Evolutionary conservation across 2,113 vertebrate genomes (phyloP), one percentile per base, ranked within the genome.

Genomic region (Solea solea): DNA sequence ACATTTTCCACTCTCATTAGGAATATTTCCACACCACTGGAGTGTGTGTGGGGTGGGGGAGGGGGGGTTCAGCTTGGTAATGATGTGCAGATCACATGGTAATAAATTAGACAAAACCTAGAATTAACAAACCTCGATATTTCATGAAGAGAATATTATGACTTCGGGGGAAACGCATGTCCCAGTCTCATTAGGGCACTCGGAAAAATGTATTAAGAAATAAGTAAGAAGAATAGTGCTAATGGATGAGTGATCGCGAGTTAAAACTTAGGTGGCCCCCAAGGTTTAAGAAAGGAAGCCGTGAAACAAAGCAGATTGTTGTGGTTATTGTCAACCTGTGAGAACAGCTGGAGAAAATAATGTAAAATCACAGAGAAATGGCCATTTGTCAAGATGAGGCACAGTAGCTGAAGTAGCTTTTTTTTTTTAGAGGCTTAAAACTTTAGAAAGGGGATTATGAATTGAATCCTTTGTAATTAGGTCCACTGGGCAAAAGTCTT

Each of bases 401-500:
- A 21, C 64, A 69, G 66, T 46, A 84, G 58, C 44, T 51, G n/a
- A n/a, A n/a, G 57, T 80, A 75, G 82, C 68, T 79, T 85, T 65
- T 79, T 82, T 21, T 21, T 21, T 21, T 81, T 60, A 73, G 71
- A 78, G 87, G 81, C 82, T 84, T 90, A 90, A 74, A 83, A 84
- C 53, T 40, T 39, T 57, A 78, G 76, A 76, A 87, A 78, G 55
- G 57, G 81, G 86, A 91, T 91, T 92, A 92, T 83, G 72, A 80
- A 70, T 63, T 44, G 78, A 84, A 91, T 88, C 87, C 85, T 65
- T 70, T 79, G 71, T 93, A 91, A 93, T 92, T 90, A 82, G 86
- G 71, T 86, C 92, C 90, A 75, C 73, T 83, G 91, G 91, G 91
- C 63, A 64, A 83, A 67, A 72, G 82, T 82, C 79, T 87, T 79